Percentiles rank a stretch among this genome's conserved stretches.
These are phyloP conservation scores for Subanguina moxae DNA, from an alignment of 1,140 invertebrate species.

Conservation along the genomic window DNA sequence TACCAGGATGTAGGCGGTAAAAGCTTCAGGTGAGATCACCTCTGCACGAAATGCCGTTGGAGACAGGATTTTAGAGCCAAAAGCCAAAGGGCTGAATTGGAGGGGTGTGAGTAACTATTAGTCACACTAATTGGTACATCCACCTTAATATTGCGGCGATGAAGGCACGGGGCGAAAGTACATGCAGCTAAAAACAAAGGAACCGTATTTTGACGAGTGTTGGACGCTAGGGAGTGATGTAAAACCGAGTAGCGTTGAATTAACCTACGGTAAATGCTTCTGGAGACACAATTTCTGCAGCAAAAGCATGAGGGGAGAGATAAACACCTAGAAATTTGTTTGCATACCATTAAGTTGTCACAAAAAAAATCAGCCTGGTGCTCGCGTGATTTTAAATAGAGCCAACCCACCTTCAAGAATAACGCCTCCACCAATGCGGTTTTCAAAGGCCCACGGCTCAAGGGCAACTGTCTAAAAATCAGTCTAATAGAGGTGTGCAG, in stretches of 20 bases:
- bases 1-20: background rate
- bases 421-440: background rate
- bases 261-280: background rate
- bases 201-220: no score
- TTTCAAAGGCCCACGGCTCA: background rate
- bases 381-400: no score
- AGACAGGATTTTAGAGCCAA: background rate
- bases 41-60: background rate
- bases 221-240: no score
- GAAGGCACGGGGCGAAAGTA: background rate
- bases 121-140: no score
- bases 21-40: background rate
- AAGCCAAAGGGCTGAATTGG: background rate
- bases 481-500: background rate
- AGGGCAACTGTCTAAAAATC: background rate
- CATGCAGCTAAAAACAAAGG: background rate
- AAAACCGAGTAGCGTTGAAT: no score
- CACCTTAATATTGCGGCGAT: background rate
- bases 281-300: constrained; percentile 4
- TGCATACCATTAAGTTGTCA: no score
- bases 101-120: no score
- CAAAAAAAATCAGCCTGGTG: no score
- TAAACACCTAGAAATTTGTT: background rate
- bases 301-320: background rate
- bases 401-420: background rate